Percentiles rank a stretch among this genome's conserved stretches.
phyloP scores from a whole-genome alignment of 2,888 invertebrate species.

The Spodoptera picta region DNA sequence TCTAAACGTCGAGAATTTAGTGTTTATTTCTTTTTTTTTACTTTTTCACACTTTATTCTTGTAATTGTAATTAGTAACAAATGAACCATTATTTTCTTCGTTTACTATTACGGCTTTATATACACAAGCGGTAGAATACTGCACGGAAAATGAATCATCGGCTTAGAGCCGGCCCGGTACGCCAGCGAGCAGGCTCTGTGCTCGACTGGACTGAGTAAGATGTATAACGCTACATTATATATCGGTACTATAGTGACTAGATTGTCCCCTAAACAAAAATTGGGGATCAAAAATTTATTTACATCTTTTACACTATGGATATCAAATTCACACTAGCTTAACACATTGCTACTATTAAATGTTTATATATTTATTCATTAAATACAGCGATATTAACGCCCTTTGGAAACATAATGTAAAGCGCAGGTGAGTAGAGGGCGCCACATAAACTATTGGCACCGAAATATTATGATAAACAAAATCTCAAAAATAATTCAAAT shows the following conservation, averaged over 20 bases:
- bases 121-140: conserved; percentile 80
- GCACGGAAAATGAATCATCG: conserved; percentile 62
- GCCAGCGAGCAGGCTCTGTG: conserved; percentile 38
- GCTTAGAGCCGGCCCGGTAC: conserved; percentile 66
- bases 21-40: conserved; percentile 24
- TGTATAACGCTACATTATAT: conserved; percentile 59
- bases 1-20: conserved; percentile 42
- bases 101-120: conserved; percentile 62
- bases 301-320: conserved; percentile 78
- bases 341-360: conserved; percentile 66
- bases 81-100: conserved; percentile 43
- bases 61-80: conserved; percentile 40
- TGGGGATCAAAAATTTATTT: conserved; percentile 75
- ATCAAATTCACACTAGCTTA: conserved; percentile 82
- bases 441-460: conserved; percentile 69
- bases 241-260: conserved; percentile 83
- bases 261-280: conserved; percentile 69
- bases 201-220: conserved; percentile 46
- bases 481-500: conserved; percentile 76
- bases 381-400: conserved; percentile 66
- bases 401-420: conserved; percentile 67
- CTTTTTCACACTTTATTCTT: conserved; percentile 39
- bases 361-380: conserved; percentile 63
- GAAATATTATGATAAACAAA: conserved; percentile 66
- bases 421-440: conserved; percentile 59